These are phyloP conservation scores for Tribolium castaneum DNA, from an alignment of 1,140 invertebrate genomes.

Conservation along the genomic window DNA sequence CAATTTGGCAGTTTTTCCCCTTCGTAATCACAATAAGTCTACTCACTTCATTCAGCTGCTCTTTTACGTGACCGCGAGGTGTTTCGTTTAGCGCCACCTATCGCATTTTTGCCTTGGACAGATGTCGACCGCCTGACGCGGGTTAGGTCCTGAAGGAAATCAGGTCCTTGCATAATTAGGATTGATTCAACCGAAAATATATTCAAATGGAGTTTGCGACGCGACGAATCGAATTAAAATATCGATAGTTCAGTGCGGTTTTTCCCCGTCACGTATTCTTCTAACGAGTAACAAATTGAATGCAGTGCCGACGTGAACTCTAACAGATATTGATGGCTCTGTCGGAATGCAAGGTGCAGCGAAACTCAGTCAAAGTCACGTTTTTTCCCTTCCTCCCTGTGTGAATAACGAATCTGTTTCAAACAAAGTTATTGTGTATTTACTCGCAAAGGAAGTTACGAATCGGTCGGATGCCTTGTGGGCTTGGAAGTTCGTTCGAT, in stretches of 20 bases:
- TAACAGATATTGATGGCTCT: background rate
- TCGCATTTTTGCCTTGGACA: background rate
- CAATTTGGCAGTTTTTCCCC: background rate
- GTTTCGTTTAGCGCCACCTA: background rate
- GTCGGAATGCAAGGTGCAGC: background rate
- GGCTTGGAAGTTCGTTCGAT: background rate
- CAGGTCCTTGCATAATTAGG: constrained; percentile 1
- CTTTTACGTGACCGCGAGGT: too few species aligned
- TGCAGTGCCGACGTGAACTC: background rate
- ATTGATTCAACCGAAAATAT: background rate
- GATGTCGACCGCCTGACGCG: background rate
- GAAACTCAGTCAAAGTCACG: background rate
- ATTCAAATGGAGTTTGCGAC: background rate
- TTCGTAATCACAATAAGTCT: constrained; percentile 27
- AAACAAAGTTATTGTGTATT: background rate
- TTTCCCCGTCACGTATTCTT: background rate
- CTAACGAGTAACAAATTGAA: background rate
- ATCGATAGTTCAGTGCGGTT: background rate
- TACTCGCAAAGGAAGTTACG: background rate
- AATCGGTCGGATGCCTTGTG: background rate
- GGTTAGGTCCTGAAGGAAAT: constrained; percentile 12
- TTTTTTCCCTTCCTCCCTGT: background rate
- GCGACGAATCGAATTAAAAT: constrained; percentile 7
- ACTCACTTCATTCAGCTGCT: too few species aligned
- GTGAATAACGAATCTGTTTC: background rate